phyloP scores from a whole-genome alignment of 1,140 invertebrate genomes.

The Neodiprion lecontei region DNA sequence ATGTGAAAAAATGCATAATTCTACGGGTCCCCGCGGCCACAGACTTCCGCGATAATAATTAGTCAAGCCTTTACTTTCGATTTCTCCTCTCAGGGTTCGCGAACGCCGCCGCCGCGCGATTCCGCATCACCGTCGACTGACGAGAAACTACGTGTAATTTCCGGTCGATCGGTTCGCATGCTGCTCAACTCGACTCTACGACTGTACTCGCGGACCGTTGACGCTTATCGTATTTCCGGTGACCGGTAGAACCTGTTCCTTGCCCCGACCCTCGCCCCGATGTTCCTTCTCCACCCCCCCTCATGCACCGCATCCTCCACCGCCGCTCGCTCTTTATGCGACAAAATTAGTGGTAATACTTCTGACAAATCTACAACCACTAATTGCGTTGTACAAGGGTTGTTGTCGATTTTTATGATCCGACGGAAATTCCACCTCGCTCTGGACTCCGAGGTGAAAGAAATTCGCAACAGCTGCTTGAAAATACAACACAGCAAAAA shows the following conservation, averaged over 20 bases:
- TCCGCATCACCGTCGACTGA: background rate
- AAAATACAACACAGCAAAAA: too few species aligned
- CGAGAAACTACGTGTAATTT: background rate
- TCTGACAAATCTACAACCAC: too few species aligned
- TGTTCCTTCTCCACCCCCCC: background rate
- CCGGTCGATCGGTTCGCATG: background rate
- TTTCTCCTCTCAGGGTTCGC: background rate
- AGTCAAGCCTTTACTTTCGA: background rate
- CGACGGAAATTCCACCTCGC: too few species aligned
- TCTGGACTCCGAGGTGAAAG: too few species aligned
- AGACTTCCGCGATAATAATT: background rate
- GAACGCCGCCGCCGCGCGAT: background rate
- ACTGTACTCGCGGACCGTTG: background rate
- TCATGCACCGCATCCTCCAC: background rate
- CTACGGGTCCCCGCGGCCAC: too few species aligned
- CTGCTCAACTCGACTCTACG: too few species aligned
- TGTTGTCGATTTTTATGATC: too few species aligned
- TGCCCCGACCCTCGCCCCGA: background rate
- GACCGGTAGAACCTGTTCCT: slow-evolving; percentile 3
- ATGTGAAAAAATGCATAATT: too few species aligned
- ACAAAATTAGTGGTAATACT: too few species aligned
- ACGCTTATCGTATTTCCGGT: slow-evolving; percentile 1
- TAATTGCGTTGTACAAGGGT: too few species aligned
- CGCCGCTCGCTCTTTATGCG: background rate
- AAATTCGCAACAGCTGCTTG: too few species aligned